Conservation (phyloP, 2,888 invertebrate genomes). For the Hecatera dysodea region DNA sequence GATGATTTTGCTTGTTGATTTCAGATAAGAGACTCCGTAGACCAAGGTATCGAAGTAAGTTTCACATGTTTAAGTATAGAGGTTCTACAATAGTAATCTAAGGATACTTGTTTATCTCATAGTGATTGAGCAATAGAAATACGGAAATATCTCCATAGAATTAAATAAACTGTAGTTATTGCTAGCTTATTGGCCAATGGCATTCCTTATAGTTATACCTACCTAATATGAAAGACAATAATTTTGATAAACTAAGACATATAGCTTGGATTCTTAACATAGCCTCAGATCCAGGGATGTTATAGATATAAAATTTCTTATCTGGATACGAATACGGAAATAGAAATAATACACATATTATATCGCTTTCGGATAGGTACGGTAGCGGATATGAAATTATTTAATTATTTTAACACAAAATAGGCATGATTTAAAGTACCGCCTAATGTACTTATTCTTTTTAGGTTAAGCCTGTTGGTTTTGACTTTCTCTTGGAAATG, state of each 20-base stretch:
- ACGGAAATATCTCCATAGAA: not conserved
- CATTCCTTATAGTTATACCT: not conserved
- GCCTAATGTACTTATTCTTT: not conserved
- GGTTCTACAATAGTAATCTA: not conserved
- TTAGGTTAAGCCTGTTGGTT: conserved; percentile 37
- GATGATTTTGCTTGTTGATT: conserved; percentile 14
- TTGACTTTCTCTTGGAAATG: conserved; percentile 80
- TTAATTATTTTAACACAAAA: too few species aligned
- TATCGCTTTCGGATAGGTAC: too few species aligned
- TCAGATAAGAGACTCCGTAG: conserved; percentile 33
- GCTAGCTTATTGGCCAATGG: not conserved
- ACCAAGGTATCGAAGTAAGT: conserved; percentile 41
- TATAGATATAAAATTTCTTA: too few species aligned
- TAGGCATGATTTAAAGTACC: not conserved
- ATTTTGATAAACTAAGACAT: not conserved
- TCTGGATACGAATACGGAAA: too few species aligned
- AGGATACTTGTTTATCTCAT: not conserved
- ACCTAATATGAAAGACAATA: not conserved
- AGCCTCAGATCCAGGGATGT: too few species aligned
- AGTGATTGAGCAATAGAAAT: too few species aligned
- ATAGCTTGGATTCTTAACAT: not conserved
- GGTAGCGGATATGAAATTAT: too few species aligned
- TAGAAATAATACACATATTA: too few species aligned
- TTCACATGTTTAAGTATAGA: not conserved
- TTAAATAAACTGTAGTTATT: not conserved